These are phyloP conservation scores for Fregata magnificens DNA, from an alignment of 2,113 vertebrate species.

Conservation along the genomic window DNA sequence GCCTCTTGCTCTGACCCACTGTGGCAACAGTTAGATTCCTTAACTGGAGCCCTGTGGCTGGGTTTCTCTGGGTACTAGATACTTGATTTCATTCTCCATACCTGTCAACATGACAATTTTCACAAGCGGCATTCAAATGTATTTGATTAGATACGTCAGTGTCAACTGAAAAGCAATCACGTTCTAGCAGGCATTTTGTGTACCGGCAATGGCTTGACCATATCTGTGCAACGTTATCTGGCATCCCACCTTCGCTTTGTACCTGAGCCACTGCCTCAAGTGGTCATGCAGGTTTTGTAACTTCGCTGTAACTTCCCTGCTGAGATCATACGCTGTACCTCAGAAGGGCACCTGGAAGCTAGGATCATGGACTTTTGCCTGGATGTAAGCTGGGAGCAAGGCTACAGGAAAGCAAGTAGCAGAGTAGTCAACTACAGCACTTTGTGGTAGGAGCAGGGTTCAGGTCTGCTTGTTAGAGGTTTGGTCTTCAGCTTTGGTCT, in stretches of 20 bases:
- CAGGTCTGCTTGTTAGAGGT: background rate
- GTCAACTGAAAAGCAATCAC: background rate
- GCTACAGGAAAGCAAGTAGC: background rate
- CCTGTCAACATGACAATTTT: background rate
- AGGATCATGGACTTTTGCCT: background rate
- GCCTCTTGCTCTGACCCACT: background rate
- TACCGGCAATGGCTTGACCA: fast-evolving
- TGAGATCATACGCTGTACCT: fast-evolving
- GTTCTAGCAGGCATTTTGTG: background rate
- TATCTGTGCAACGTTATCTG: background rate
- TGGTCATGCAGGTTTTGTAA: background rate
- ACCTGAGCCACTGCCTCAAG: background rate
- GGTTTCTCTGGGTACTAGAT: background rate
- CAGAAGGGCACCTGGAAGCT: background rate
- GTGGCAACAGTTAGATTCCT: background rate
- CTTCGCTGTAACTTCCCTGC: background rate
- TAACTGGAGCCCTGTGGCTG: background rate
- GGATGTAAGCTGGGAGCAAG: background rate
- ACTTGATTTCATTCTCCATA: background rate
- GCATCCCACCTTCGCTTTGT: background rate
- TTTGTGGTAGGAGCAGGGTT: background rate
- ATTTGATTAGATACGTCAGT: background rate
- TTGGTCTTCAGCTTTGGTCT: background rate
- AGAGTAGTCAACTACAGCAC: background rate
- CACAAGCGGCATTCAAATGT: background rate